Base-by-base conservation (phyloP, 2,113 vertebrate species). In the Reinhardtius hippoglossoides region DNA sequence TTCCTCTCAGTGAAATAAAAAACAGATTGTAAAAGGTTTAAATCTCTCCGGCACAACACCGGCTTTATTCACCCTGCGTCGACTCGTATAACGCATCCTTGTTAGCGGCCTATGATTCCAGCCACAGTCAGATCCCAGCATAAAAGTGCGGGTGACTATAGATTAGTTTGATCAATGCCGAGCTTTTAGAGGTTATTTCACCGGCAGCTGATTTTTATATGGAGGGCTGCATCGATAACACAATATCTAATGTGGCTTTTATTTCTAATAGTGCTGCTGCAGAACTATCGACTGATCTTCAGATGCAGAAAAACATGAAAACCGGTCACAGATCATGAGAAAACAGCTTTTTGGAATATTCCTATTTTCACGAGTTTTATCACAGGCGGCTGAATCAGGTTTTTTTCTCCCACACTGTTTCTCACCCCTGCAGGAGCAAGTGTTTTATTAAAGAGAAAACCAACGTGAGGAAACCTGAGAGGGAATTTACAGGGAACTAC, bases 1-100 rank as follows among this genome's bases (percentile, higher is more conserved):
- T 40, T 56, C 68, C 2, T 35, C 46, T 56, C 40, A 7, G 35
- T 59, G 16, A 71, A 67, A 67, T 54, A 40, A 76, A 78, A 78
- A 61, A 71, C 37, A 58, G 13, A 62, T 35, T 20, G 23, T 20
- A 57, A 46, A 46, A 21, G 10, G 12, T 20, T 68, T 70, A 20
- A 15, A 13, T 57, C 9, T 42, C 48, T 15, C 27, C 20, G 64
- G 40, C 59, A 40, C 31, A 62, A 40, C 35, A 62, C n/a, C 13
- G 40, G 10, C 12, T 42, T 42, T 13, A 13, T 42, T 42, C 10
- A 12, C 40, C 12, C n/a, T n/a, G 10, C 12, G 40, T 12, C 10
- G 2, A 13, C 40, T 42, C 3, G 40, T 1, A 3, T 13, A 13
- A 10, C 40, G 3, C 40, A 13, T 42, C 40, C 40, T 42, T 42